These are phyloP conservation scores for Drosophila cardini DNA, from an alignment of 1,140 invertebrate species.

Conservation along the genomic window DNA sequence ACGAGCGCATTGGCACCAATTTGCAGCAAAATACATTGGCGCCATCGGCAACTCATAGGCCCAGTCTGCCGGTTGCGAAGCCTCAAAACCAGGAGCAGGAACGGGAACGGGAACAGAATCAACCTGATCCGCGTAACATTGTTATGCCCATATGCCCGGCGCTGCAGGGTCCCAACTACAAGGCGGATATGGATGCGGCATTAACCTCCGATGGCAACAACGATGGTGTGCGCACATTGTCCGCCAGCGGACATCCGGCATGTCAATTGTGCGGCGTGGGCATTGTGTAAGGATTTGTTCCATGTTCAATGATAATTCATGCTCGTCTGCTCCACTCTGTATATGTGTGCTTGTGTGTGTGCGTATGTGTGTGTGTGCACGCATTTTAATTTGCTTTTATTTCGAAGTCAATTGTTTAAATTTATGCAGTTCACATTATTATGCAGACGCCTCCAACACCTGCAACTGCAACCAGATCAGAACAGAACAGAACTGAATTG, in stretches of 20 bases:
- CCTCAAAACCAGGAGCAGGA: conserved; percentile 1
- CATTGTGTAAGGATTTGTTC: conserved; percentile 83
- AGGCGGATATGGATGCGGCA: conserved; percentile 76
- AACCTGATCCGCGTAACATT: conserved; percentile 76
- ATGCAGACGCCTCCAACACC: conserved; percentile 59
- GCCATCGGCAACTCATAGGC: conserved; percentile 84
- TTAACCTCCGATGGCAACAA: conserved; percentile 49
- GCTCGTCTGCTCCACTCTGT: conserved; percentile 28
- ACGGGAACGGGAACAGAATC: conserved; percentile 23
- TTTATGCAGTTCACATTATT: conserved; percentile 61
- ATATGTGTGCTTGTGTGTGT: conserved; percentile 10
- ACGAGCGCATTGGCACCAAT: conserved; percentile 69
- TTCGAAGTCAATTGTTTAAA: conserved; percentile 75
- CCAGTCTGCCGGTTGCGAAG: conserved; percentile 84
- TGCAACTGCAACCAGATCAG: conserved; percentile 37
- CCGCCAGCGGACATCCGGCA: conserved; percentile 80
- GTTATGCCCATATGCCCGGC: conserved; percentile 78
- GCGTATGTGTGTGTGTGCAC: conserved; percentile 40
- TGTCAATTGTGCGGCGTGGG: conserved; percentile 82
- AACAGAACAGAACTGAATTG: conserved; percentile 8
- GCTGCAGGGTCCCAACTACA: conserved; percentile 75
- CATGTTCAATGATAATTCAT: conserved; percentile 71
- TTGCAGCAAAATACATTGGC: conserved; percentile 73
- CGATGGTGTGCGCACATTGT: conserved; percentile 65
- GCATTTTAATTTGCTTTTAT: conserved; percentile 81